Percentiles rank a stretch among this genome's conserved stretches.
phyloP scores from a whole-genome alignment of 2,797 vertebrate genomes.

The Xenops minutus region DNA sequence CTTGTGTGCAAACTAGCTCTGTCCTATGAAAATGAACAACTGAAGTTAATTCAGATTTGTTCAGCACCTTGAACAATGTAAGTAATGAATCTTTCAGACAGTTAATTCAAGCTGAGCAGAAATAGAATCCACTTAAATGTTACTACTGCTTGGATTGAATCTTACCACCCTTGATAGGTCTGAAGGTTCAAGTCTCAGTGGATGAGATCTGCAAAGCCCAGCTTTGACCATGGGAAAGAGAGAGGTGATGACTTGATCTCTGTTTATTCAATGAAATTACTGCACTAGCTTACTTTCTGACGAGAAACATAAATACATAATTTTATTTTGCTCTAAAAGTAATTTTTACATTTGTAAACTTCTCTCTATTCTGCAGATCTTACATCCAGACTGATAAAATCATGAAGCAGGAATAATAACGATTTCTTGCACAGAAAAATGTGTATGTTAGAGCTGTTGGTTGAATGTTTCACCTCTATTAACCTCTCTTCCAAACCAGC shows the following conservation, averaged over 20 bases:
- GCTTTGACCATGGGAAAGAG: neutral
- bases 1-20: neutral
- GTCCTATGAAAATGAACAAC: conserved; percentile 30
- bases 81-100: conserved; percentile 48
- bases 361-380: neutral
- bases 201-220: neutral
- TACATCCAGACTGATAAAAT: conserved; percentile 34
- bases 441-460: conserved; percentile 5
- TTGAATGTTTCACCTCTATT: conserved; percentile 60
- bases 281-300: neutral
- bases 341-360: neutral
- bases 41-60: conserved; percentile 32
- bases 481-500: conserved; percentile 57
- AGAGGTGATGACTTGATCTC: neutral
- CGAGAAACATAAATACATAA: neutral
- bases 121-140: conserved; percentile 25
- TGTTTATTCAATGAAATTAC: neutral
- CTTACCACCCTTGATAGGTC: conserved; percentile 29
- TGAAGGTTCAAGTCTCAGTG: neutral
- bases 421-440: conserved; percentile 40
- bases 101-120: conserved; percentile 57
- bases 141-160: conserved; percentile 36
- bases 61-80: conserved; percentile 1
- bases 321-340: neutral
- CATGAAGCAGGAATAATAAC: neutral